Evolutionary conservation across 2,113 vertebrate genomes (phyloP).

Genomic region (Boulengeromyrus knoepffleri): DNA sequence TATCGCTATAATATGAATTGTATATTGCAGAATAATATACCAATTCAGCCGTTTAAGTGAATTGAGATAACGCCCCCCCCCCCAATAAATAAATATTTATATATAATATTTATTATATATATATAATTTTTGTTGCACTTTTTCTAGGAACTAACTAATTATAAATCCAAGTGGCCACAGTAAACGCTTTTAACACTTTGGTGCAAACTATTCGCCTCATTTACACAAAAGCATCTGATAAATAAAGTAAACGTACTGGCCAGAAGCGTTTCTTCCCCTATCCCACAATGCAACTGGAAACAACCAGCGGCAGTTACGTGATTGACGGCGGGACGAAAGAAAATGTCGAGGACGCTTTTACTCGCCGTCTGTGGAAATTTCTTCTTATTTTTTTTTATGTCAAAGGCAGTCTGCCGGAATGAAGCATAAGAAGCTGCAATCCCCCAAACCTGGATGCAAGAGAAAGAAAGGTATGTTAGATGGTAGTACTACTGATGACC

Average conservation of each 20-base stretch:
- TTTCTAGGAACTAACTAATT: background rate
- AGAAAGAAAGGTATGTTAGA: constrained; percentile 53
- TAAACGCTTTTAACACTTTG: background rate
- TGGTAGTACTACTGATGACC: background rate
- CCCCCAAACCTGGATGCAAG: constrained; percentile 38
- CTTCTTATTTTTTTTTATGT: background rate
- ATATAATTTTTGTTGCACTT: background rate
- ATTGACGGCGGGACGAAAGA: constrained; percentile 38
- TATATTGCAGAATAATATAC: background rate
- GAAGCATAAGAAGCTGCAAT: constrained; percentile 53
- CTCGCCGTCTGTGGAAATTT: background rate
- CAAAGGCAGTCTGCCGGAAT: constrained; percentile 35
- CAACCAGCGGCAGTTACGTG: background rate
- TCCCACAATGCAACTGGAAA: constrained; percentile 23
- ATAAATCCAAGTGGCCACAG: background rate
- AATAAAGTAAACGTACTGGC: background rate
- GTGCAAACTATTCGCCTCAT: background rate
- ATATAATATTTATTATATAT: background rate
- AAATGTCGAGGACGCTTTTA: background rate
- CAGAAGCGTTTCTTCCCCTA: constrained; percentile 2
- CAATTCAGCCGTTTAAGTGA: background rate
- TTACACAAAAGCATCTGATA: background rate
- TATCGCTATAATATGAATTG: background rate
- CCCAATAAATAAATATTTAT: background rate
- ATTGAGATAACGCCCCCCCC: background rate